Percentiles rank a stretch among this genome's conserved stretches.
These are phyloP conservation scores for Eupithecia inturbata DNA, from an alignment of 2,888 invertebrate genomes.

Conservation along the genomic window DNA sequence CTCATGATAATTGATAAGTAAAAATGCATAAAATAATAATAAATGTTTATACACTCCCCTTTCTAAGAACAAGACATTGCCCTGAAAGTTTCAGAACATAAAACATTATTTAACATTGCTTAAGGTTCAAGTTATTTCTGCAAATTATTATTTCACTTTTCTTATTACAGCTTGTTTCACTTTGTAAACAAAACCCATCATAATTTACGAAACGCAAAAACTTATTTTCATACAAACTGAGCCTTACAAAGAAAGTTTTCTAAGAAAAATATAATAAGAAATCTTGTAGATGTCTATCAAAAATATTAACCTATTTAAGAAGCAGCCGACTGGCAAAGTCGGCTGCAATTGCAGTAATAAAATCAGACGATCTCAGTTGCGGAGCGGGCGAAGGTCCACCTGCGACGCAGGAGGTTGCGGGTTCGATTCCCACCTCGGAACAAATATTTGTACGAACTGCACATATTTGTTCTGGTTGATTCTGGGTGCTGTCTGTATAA, in stretches of 20 bases:
- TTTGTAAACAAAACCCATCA: constrained; percentile 29
- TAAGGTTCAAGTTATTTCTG: constrained; percentile 9
- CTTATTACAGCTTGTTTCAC: constrained; percentile 21
- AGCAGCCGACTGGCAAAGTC: constrained; percentile 30
- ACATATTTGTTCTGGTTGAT: too few species aligned
- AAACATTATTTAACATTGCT: not conserved
- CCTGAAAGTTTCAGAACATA: constrained; percentile 10
- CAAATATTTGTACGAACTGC: not conserved
- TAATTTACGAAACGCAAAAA: constrained; percentile 31
- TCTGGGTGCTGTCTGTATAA: too few species aligned
- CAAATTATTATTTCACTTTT: constrained; percentile 24
- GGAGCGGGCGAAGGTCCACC: not conserved
- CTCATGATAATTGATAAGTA: too few species aligned
- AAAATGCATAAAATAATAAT: too few species aligned
- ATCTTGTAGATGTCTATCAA: constrained; percentile 34
- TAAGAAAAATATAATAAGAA: constrained; percentile 41
- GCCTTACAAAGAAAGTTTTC: constrained; percentile 31
- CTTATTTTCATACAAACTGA: constrained; percentile 25
- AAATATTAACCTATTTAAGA: constrained; percentile 41
- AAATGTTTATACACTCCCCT: not conserved
- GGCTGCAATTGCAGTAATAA: not conserved
- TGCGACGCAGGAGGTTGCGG: not conserved
- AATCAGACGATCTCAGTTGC: not conserved
- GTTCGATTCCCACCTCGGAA: not conserved
- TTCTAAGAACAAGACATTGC: not conserved